Evolutionary conservation across 2,888 invertebrate genomes (phyloP).

Genomic region (Scaptomyza polygonia): DNA sequence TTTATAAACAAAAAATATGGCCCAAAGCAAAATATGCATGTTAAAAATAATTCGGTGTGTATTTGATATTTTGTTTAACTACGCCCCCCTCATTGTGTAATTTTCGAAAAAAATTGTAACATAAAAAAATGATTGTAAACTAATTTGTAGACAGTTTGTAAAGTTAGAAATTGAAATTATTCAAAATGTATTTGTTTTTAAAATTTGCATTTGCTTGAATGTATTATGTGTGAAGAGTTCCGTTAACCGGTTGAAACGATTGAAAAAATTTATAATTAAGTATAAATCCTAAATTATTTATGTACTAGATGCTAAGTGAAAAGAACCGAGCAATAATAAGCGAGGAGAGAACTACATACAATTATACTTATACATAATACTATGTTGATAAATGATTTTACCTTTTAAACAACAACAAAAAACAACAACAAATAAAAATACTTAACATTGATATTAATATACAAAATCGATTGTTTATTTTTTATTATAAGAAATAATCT

Average conservation of each 20-base stretch:
- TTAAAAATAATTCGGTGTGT: slow-evolving; percentile 3
- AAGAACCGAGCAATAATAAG: slow-evolving; percentile 32
- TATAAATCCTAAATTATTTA: slow-evolving; percentile 63
- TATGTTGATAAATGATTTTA: slow-evolving; percentile 63
- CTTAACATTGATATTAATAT: slow-evolving; percentile 32
- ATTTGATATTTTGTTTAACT: neutral
- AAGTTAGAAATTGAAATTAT: slow-evolving; percentile 55
- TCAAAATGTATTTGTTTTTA: slow-evolving; percentile 57
- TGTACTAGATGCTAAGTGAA: slow-evolving; percentile 62
- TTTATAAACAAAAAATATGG: slow-evolving; percentile 4
- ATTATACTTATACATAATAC: slow-evolving; percentile 27
- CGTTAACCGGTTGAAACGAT: slow-evolving; percentile 28
- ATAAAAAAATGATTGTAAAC: slow-evolving; percentile 31
- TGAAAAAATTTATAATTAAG: slow-evolving; percentile 42
- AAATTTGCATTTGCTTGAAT: slow-evolving; percentile 29
- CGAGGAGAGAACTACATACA: slow-evolving; percentile 34
- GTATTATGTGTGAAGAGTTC: slow-evolving; percentile 23
- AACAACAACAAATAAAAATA: slow-evolving; percentile 27
- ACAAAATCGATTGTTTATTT: neutral
- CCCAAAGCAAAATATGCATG: slow-evolving; percentile 8
- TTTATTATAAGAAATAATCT: neutral
- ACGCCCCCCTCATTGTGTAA: too few species aligned
- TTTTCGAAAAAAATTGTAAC: slow-evolving; percentile 8
- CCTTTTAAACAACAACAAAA: slow-evolving; percentile 48
- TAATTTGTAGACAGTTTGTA: slow-evolving; percentile 23